Evolutionary conservation across 2,888 invertebrate species (phyloP).

Genomic region (Argyra leucocephala): DNA sequence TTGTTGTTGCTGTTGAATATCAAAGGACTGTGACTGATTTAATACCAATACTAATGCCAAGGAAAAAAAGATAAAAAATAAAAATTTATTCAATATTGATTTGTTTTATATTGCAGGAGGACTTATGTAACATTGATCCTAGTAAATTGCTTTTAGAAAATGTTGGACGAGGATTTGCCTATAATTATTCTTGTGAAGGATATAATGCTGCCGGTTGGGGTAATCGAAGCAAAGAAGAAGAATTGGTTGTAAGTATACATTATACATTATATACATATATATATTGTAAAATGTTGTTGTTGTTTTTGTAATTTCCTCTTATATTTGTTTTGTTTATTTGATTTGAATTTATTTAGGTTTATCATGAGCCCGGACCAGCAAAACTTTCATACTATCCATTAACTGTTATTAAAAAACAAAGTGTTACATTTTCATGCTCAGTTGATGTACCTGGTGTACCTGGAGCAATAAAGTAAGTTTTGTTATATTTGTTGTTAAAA

Average conservation of each 20-base stretch:
- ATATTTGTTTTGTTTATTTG: conserved; percentile 51
- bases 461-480: conserved; percentile 45
- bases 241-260: conserved; percentile 54
- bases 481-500: not conserved
- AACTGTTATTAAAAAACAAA: conserved; percentile 71
- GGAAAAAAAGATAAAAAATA: too few species aligned
- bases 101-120: conserved; percentile 37
- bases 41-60: too few species aligned
- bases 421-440: conserved; percentile 72
- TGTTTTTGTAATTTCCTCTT: not conserved
- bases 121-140: conserved; percentile 77
- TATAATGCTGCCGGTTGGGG: conserved; percentile 86
- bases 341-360: conserved; percentile 28
- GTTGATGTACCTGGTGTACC: conserved; percentile 78
- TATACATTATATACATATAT: conserved; percentile 12
- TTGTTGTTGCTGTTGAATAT: too few species aligned
- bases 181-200: conserved; percentile 88
- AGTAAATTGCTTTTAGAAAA: conserved; percentile 74
- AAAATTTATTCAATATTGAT: too few species aligned
- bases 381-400: conserved; percentile 63
- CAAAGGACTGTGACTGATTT: not conserved
- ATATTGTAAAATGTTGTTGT: conserved; percentile 10
- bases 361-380: conserved; percentile 74
- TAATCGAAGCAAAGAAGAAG: conserved; percentile 62
- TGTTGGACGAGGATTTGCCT: conserved; percentile 81